These are phyloP conservation scores for Torymus tubicola DNA, from an alignment of 2,888 invertebrate species.

Conservation along the genomic window DNA sequence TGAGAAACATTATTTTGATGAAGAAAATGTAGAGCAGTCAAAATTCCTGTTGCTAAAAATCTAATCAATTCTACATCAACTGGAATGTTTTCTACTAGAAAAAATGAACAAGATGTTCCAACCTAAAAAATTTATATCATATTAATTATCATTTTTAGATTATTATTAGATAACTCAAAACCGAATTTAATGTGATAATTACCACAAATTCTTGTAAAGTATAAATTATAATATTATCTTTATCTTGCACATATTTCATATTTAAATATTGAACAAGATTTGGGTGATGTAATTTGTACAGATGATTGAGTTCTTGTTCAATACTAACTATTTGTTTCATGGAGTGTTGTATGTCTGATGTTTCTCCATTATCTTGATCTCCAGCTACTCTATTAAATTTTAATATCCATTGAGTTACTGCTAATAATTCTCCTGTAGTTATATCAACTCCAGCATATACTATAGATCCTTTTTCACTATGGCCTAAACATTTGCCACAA, in stretches of 20 bases:
- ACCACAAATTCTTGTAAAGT: slow-evolving; percentile 84
- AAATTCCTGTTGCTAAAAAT: slow-evolving; percentile 84
- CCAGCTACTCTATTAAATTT: slow-evolving; percentile 66
- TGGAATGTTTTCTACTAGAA: slow-evolving; percentile 78
- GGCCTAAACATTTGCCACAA: slow-evolving; percentile 87
- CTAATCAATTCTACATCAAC: slow-evolving; percentile 80
- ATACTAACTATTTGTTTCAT: slow-evolving; percentile 82
- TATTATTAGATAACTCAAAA: slow-evolving; percentile 6
- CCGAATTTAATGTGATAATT: slow-evolving; percentile 64
- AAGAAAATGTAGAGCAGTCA: slow-evolving; percentile 86
- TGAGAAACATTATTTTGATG: slow-evolving; percentile 91
- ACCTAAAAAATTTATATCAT: slow-evolving; percentile 65
- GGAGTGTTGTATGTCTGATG: slow-evolving; percentile 70
- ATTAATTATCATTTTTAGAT: not conserved
- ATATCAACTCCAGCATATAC: slow-evolving; percentile 88
- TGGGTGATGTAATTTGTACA: slow-evolving; percentile 84
- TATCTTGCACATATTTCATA: slow-evolving; percentile 81
- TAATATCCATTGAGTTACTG: slow-evolving; percentile 87
- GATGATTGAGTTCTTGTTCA: slow-evolving; percentile 87
- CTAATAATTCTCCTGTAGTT: slow-evolving; percentile 83
- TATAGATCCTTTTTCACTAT: slow-evolving; percentile 85
- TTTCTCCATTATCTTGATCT: slow-evolving; percentile 57
- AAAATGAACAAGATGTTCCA: slow-evolving; percentile 76
- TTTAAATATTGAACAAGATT: slow-evolving; percentile 87
- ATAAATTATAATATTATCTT: slow-evolving; percentile 82